phyloP scores from a whole-genome alignment of 2,113 vertebrate species.

The Uria lomvia region DNA sequence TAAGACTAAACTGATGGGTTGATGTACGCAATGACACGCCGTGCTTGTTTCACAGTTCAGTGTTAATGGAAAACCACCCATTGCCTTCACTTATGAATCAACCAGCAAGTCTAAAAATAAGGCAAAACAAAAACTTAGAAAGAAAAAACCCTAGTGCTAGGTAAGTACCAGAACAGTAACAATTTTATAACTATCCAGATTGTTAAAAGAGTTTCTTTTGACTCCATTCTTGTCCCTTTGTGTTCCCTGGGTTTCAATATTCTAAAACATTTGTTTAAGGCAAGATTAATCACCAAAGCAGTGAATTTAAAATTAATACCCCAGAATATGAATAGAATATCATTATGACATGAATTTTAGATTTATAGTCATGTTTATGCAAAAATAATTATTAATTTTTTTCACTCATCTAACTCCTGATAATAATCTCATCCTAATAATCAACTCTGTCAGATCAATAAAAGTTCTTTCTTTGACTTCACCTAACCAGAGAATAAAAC shows the following conservation, averaged over 20 bases:
- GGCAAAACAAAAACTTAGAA: background rate
- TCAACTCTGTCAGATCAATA: background rate
- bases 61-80: background rate
- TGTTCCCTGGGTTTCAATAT: background rate
- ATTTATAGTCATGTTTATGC: slow-evolving; percentile 15
- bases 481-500: background rate
- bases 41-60: background rate
- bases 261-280: background rate
- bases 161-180: background rate
- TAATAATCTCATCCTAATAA: background rate
- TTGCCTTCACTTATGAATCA: background rate
- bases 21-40: background rate
- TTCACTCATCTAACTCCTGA: background rate
- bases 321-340: background rate
- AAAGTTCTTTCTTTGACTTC: background rate
- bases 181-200: background rate
- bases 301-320: background rate
- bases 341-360: background rate
- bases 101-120: background rate
- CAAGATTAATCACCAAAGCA: slow-evolving; percentile 12
- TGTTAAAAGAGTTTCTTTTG: background rate
- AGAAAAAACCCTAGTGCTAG: background rate
- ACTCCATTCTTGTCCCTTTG: background rate
- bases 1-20: background rate
- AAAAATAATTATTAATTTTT: background rate